Evolutionary conservation across 2,113 vertebrate species (phyloP).

Genomic region (Xiphophorus hellerii): DNA sequence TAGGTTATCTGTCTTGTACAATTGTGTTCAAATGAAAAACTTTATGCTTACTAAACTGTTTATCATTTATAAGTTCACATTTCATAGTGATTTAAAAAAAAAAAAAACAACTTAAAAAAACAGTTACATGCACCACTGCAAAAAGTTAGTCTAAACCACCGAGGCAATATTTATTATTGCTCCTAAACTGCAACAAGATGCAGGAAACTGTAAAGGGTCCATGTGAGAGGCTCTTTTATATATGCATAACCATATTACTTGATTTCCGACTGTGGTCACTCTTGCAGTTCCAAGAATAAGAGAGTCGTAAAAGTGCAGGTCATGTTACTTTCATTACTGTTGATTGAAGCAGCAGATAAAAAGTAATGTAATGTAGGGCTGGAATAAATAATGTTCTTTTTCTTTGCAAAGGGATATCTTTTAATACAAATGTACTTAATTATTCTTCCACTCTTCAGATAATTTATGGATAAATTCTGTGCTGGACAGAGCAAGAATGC

Average conservation of each 20-base stretch:
- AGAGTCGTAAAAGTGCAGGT: neutral
- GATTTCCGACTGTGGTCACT: neutral
- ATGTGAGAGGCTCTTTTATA: neutral
- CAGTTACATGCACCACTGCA: neutral
- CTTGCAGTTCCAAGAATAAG: neutral
- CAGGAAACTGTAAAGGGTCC: neutral
- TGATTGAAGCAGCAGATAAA: neutral
- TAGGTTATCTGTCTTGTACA: no score
- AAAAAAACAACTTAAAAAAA: neutral
- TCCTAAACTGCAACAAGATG: neutral
- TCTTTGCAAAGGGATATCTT: neutral
- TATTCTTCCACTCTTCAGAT: neutral
- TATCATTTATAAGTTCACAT: no score
- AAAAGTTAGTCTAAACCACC: neutral
- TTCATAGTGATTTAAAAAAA: no score
- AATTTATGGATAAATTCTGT: neutral
- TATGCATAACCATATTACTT: neutral
- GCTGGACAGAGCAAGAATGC: conserved; percentile 29
- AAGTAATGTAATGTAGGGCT: neutral
- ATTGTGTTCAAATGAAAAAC: no score
- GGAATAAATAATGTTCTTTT: neutral
- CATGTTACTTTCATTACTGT: neutral
- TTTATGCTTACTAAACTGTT: no score
- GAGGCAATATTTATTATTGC: neutral
- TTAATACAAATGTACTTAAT: neutral